phyloP scores from a whole-genome alignment of 2,888 invertebrate genomes.

The Argyra leucocephala region DNA sequence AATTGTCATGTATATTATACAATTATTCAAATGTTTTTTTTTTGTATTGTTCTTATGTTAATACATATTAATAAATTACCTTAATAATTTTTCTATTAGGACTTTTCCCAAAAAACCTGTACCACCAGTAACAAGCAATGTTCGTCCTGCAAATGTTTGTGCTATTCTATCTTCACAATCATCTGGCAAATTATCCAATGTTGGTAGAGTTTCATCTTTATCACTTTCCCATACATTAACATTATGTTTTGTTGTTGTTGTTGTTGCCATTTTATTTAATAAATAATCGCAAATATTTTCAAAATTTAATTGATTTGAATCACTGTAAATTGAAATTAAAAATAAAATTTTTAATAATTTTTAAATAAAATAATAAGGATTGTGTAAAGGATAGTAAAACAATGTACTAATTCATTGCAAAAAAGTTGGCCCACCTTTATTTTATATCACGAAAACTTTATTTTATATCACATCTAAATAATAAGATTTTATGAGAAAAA shows the following conservation, averaged over 20 bases:
- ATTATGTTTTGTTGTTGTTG: background rate
- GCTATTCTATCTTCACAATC: slow-evolving; percentile 39
- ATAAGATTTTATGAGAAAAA: too few relatives aligned
- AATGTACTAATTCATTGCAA: too few relatives aligned
- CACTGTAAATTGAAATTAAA: background rate
- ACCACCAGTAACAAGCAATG: slow-evolving; percentile 42
- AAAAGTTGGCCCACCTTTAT: too few relatives aligned
- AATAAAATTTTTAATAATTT: background rate
- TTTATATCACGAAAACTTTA: too few relatives aligned
- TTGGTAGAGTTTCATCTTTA: slow-evolving; percentile 31
- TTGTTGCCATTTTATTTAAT: background rate
- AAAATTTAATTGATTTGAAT: background rate
- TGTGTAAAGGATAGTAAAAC: too few relatives aligned
- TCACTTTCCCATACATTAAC: slow-evolving; percentile 11
- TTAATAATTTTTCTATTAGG: slow-evolving; percentile 41
- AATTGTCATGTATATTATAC: too few relatives aligned
- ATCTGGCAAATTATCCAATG: slow-evolving; percentile 30
- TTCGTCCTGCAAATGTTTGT: slow-evolving; percentile 36
- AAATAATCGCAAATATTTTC: background rate
- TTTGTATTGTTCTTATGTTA: too few relatives aligned
- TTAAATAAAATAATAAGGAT: too few relatives aligned
- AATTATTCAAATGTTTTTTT: too few relatives aligned
- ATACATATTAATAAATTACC: too few relatives aligned
- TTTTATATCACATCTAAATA: too few relatives aligned
- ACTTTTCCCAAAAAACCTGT: slow-evolving; percentile 45